Base-by-base conservation (phyloP, 2,888 invertebrate species). In the Dioctria rufipes region DNA sequence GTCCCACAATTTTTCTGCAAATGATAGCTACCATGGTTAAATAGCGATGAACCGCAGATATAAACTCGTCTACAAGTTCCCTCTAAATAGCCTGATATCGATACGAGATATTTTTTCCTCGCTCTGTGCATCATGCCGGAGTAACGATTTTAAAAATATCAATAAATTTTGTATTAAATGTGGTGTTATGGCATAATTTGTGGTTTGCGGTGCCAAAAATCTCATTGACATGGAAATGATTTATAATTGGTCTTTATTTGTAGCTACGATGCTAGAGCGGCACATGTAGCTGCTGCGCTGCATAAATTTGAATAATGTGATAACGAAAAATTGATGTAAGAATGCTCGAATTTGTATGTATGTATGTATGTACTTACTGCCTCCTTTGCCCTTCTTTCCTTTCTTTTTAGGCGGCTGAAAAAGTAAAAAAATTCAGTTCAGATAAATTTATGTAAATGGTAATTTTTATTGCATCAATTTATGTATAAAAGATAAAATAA, bases 391-490 rank as follows among this genome's bases (percentile, higher is more conserved):
- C 81, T 81, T 88, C 86, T 79, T 88, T 77, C 87, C 87, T 83
- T 88, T 88, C 83, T 88, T 88, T 85, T 88, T 88, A 42, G 89
- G 88, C 77, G 88, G 89, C 88, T 88, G 85, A 25, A 85, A 85
- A 61, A 65, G 40, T 79, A 78, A 78, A 51, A 80, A 61, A 80
- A 69, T 73, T 5, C 8, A 80, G 75, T 71, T 71, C 51, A 71
- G 69, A 66, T 66, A 66, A 80, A 77, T 75, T 66, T 9, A 37
- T 46, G 77, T 25, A 42, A 75, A 80, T 77, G 5, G 46, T 25
- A 71, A 71, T 54, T 46, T 25, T 13, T 43, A 46, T 46, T 61
- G 51, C 58, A 3, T 11, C 40, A 54, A 73, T 73, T 54, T 73
- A 54, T 13, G 9, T 58, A 54, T n/a, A 13, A 25, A 67, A 46